phyloP scores from a whole-genome alignment of 2,113 vertebrate genomes.

The Isurus oxyrinchus region DNA sequence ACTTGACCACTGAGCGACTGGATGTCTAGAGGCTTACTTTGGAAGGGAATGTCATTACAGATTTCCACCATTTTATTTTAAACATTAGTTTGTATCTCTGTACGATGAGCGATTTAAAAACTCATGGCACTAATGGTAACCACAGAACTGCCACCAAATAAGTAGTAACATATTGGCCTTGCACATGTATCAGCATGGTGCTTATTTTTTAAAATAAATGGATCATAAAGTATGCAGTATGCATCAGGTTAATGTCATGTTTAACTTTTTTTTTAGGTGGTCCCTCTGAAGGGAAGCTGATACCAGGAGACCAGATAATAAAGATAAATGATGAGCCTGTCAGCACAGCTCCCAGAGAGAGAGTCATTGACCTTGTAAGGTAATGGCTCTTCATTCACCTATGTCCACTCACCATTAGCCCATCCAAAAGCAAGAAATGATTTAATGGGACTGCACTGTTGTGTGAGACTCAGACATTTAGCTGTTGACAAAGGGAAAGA shows the following conservation, averaged over 20 bases:
- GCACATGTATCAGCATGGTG: no score
- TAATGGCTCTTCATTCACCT: constrained; percentile 47
- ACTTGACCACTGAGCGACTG: background rate
- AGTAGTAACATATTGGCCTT: background rate
- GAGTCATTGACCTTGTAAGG: constrained; percentile 98
- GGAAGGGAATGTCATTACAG: no score
- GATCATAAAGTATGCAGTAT: background rate
- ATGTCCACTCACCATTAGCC: constrained; percentile 20
- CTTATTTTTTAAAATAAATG: background rate
- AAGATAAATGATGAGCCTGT: constrained; percentile 98
- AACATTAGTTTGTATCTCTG: background rate
- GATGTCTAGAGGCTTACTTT: background rate
- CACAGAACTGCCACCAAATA: background rate
- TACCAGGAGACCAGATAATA: constrained; percentile 95
- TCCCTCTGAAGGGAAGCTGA: constrained; percentile 89
- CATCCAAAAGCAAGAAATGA: background rate
- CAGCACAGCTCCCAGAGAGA: constrained; percentile 83
- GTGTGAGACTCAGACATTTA: background rate
- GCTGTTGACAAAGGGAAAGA: background rate
- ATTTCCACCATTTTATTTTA: background rate
- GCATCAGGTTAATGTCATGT: background rate
- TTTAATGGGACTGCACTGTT: background rate
- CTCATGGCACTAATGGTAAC: background rate
- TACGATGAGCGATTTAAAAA: background rate
- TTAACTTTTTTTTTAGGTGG: constrained; percentile 68